Percentiles rank a stretch among this genome's conserved stretches.
These are phyloP conservation scores for Canis aureus DNA, from an alignment of 2,113 vertebrate species.

Conservation along the genomic window DNA sequence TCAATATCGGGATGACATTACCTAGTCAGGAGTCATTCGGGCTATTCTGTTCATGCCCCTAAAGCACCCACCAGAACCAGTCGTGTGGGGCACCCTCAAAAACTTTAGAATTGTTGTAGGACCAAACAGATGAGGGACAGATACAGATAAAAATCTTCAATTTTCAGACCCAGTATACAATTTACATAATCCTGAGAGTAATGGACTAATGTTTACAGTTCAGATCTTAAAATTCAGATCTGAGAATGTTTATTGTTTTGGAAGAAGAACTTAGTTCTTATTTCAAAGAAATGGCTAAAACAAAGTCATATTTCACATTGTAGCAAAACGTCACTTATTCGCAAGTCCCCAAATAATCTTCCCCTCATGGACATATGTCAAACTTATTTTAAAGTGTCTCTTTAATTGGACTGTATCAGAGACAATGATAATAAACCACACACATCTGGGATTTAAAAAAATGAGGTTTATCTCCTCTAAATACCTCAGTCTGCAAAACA, in stretches of 20 bases:
- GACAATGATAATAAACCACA: neutral
- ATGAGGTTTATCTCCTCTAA: neutral
- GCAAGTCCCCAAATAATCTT: neutral
- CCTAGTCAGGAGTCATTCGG: neutral
- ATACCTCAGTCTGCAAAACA: neutral
- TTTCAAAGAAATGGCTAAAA: neutral
- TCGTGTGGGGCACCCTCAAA: neutral
- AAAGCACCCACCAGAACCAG: neutral
- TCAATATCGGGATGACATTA: accelerated
- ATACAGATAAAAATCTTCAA: neutral
- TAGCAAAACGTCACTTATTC: neutral
- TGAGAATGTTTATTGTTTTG: no score
- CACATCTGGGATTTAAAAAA: neutral
- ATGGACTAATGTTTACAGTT: neutral
- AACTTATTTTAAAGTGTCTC: neutral
- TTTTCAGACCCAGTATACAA: neutral
- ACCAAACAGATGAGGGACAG: neutral
- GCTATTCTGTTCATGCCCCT: neutral
- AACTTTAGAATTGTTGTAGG: no score
- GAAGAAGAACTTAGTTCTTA: neutral
- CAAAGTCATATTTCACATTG: neutral
- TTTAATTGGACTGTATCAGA: neutral
- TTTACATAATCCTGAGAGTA: no score
- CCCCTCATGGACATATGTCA: neutral
- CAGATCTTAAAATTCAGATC: neutral